Percentiles rank a stretch among this genome's conserved stretches.
phyloP scores from a whole-genome alignment of 2,797 vertebrate species.

The Takifugu rubripes region DNA sequence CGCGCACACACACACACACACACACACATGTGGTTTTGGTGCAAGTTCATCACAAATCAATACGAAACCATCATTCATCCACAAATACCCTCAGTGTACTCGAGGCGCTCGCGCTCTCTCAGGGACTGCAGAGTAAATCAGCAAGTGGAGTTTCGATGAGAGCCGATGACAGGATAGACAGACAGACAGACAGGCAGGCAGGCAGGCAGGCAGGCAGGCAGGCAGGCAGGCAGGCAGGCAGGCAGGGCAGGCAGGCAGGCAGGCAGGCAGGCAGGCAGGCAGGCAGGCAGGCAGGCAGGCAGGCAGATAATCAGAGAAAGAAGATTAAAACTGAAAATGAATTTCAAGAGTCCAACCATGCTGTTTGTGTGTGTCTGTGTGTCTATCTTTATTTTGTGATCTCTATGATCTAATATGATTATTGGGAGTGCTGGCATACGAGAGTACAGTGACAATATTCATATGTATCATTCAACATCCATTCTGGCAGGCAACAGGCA shows the following conservation, averaged over 20 bases:
- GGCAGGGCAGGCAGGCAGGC: constrained; percentile 34
- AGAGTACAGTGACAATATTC: too few relatives aligned
- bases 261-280: constrained; percentile 12
- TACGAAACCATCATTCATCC: constrained; percentile 20
- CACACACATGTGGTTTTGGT: neutral
- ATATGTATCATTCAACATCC: too few relatives aligned
- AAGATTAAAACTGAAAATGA: constrained; percentile 64
- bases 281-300: constrained; percentile 19
- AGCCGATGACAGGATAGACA: constrained; percentile 64
- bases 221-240: constrained; percentile 1
- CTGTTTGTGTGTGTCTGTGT: constrained; percentile 8
- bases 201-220: constrained; percentile 34
- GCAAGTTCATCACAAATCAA: too few relatives aligned
- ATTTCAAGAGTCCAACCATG: constrained; percentile 53
- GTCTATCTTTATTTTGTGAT: constrained; percentile 2
- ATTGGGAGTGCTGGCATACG: too few relatives aligned
- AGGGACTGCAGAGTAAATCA: constrained; percentile 47
- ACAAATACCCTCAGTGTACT: constrained; percentile 33
- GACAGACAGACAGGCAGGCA: too few relatives aligned
- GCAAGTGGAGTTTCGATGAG: constrained; percentile 53
- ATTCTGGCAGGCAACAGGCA: too few relatives aligned
- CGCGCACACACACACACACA: neutral
- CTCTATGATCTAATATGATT: too few relatives aligned
- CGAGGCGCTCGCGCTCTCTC: constrained; percentile 12
- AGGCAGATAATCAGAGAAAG: constrained; percentile 49